A percentile compares a stretch with the other conserved stretches of the same genome.
These are phyloP conservation scores for Distichodus sexfasciatus DNA, from an alignment of 2,797 vertebrate genomes.

Conservation along the genomic window DNA sequence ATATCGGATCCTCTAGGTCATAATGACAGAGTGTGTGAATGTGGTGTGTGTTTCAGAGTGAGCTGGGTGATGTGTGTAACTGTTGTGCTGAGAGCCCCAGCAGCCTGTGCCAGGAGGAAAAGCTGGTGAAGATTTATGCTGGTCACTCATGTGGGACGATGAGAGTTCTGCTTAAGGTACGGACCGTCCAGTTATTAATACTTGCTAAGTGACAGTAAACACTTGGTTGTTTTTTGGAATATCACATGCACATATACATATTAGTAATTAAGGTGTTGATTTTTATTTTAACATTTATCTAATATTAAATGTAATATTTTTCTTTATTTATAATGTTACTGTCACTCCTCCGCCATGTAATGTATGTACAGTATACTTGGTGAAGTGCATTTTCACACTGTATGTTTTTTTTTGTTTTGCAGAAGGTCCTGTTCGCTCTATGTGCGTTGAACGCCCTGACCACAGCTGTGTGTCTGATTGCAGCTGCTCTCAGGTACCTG, in stretches of 20 bases:
- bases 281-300: no score
- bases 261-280: no score
- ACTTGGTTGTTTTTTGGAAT: no score
- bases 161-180: constrained; percentile 82
- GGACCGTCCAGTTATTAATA: not conserved
- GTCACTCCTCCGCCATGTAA: no score
- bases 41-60: constrained; percentile 56
- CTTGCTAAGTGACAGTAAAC: no score
- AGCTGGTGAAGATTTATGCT: constrained; percentile 74
- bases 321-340: no score
- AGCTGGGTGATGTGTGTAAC: constrained; percentile 75
- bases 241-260: no score
- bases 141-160: constrained; percentile 77
- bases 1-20: no score
- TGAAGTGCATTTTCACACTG: no score
- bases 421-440: constrained; percentile 85
- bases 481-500: constrained; percentile 76
- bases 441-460: constrained; percentile 82
- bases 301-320: no score
- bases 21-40: not conserved
- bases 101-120: constrained; percentile 75
- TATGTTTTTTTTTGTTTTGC: constrained; percentile 41
- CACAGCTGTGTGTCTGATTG: constrained; percentile 79
- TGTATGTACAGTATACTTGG: no score
- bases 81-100: constrained; percentile 79